Percentiles rank a stretch among this genome's conserved stretches.
These are phyloP conservation scores for Hydrotaea diabolus DNA, from an alignment of 2,888 invertebrate species.

Conservation along the genomic window DNA sequence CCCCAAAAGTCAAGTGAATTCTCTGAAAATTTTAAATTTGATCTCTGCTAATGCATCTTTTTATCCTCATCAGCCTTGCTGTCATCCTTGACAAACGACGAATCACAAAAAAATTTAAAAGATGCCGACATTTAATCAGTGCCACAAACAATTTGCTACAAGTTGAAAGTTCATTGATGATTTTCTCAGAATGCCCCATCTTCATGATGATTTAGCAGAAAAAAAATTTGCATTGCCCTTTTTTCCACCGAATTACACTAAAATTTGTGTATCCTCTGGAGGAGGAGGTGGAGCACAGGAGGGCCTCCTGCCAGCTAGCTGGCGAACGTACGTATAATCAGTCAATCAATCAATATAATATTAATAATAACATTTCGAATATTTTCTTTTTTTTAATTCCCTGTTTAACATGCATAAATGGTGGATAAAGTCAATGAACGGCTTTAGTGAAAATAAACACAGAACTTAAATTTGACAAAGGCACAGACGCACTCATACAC, in stretches of 20 bases:
- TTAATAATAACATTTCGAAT: conserved; percentile 12
- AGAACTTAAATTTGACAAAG: conserved; percentile 12
- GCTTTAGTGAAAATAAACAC: conserved; percentile 49
- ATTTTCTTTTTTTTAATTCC: conserved; percentile 9
- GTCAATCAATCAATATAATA: conserved; percentile 21
- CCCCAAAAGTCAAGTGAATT: background rate
- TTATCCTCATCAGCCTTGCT: background rate
- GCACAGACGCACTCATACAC: background rate
- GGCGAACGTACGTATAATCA: background rate
- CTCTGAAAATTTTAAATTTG: background rate
- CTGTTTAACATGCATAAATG: conserved; percentile 25
- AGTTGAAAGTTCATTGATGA: background rate
- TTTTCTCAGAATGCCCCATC: background rate
- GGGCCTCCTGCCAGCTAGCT: background rate
- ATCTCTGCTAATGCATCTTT: background rate
- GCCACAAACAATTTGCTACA: background rate
- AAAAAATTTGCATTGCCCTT: background rate
- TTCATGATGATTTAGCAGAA: background rate
- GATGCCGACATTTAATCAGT: background rate
- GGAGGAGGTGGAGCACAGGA: too few relatives aligned
- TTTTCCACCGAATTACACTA: background rate
- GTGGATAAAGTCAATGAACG: conserved; percentile 61
- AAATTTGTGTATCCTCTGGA: conserved; percentile 20
- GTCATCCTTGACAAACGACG: background rate
- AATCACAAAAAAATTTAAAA: too few relatives aligned